phyloP scores from a whole-genome alignment of 2,797 vertebrate genomes.

The Monodelphis domestica region DNA sequence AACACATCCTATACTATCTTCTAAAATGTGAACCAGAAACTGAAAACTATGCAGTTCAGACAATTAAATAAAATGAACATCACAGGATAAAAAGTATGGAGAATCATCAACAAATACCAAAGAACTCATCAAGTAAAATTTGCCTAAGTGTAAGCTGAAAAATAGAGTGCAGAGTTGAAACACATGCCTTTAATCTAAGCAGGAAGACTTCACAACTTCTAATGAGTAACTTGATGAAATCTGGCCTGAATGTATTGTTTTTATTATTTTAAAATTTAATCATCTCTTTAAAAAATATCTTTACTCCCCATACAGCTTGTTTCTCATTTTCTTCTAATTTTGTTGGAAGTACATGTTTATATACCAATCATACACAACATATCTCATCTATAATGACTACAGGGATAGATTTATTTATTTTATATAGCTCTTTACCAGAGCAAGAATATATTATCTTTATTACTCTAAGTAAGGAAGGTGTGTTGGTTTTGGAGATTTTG shows the following conservation, averaged over 20 bases:
- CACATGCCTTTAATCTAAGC: rapidly evolving
- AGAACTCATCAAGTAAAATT: rapidly evolving
- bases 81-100: not conserved
- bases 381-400: not conserved
- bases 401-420: not conserved
- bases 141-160: not conserved
- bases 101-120: rapidly evolving
- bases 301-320: not conserved
- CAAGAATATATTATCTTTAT: not conserved
- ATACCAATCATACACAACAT: not conserved
- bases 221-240: not conserved
- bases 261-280: not conserved
- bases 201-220: not conserved
- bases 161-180: not conserved
- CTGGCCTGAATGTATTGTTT: not conserved
- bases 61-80: not conserved
- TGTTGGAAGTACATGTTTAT: too few species aligned
- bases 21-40: not conserved
- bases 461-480: not conserved
- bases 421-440: not conserved
- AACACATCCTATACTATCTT: not conserved
- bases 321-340: not conserved
- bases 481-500: not conserved
- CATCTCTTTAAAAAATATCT: not conserved
- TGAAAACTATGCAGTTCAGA: not conserved